A percentile compares a stretch with the other conserved stretches of the same genome.
These are phyloP conservation scores for Apamea anceps DNA, from an alignment of 2,888 invertebrate genomes.

Conservation along the genomic window DNA sequence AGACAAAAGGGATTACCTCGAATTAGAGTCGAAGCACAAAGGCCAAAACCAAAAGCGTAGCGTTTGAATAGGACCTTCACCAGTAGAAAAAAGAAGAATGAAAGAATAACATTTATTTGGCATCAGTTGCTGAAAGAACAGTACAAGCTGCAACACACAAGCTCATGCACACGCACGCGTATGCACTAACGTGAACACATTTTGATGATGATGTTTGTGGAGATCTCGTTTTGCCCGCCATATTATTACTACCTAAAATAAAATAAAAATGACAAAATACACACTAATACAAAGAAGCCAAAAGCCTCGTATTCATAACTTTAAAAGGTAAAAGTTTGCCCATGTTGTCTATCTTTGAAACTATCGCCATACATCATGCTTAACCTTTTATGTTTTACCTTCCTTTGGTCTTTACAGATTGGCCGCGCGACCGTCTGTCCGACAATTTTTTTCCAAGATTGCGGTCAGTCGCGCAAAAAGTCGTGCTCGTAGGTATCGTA, in stretches of 20 bases:
- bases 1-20: background rate
- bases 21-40: constrained; percentile 10
- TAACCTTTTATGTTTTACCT: background rate
- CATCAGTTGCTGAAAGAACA: background rate
- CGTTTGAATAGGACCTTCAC: background rate
- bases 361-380: background rate
- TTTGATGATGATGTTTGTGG: background rate
- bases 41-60: background rate
- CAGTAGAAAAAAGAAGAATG: too few species aligned
- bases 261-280: too few species aligned
- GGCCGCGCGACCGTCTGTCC: too few species aligned
- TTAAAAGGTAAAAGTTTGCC: too few species aligned
- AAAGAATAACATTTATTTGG: background rate
- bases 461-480: background rate
- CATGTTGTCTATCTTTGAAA: background rate
- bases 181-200: background rate
- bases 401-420: background rate
- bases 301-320: too few species aligned
- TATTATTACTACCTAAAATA: too few species aligned
- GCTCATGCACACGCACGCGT: background rate
- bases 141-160: background rate
- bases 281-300: too few species aligned
- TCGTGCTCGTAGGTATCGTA: background rate
- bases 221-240: background rate
- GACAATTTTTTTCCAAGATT: background rate